Percentiles rank a stretch among this genome's conserved stretches.
Evolutionary conservation across 2,797 vertebrate genomes (phyloP).

Genomic region (Danio tinwini): DNA sequence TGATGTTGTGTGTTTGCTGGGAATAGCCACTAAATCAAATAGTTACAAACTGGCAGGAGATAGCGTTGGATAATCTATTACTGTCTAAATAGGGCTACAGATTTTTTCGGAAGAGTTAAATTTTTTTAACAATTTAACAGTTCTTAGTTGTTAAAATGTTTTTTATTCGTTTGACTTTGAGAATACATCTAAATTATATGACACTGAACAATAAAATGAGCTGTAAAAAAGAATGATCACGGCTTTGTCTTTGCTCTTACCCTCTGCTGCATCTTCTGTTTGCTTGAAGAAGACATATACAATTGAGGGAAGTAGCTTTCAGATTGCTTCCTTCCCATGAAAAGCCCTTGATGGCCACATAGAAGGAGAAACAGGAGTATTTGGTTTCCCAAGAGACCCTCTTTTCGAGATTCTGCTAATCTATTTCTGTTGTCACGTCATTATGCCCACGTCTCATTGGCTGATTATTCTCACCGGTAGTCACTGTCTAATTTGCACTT

Average conservation of each 20-base stretch:
- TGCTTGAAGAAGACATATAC: slow-evolving; percentile 66
- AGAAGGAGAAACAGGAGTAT: slow-evolving; percentile 70
- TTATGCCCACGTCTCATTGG: slow-evolving; percentile 21
- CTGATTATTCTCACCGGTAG: slow-evolving; percentile 8
- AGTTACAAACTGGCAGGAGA: too few species aligned
- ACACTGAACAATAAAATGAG: neutral
- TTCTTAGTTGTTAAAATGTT: too few species aligned
- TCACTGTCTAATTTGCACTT: slow-evolving; percentile 1
- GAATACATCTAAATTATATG: neutral
- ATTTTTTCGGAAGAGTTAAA: too few species aligned
- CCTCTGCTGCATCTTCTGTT: slow-evolving; percentile 17
- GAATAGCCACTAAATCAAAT: too few species aligned
- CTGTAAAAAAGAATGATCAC: too few species aligned
- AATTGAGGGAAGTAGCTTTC: slow-evolving; percentile 80
- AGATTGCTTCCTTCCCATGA: slow-evolving; percentile 81
- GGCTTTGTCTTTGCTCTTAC: neutral
- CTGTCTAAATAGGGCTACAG: too few species aligned
- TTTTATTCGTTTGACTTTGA: neutral
- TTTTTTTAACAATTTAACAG: too few species aligned
- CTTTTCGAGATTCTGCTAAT: slow-evolving; percentile 79
- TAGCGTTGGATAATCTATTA: too few species aligned
- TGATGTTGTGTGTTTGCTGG: too few species aligned
- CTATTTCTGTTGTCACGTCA: slow-evolving; percentile 56
- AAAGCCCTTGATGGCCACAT: slow-evolving; percentile 67
- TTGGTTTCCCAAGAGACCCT: slow-evolving; percentile 61